Conservation (phyloP, 1,140 invertebrate species). For the Fopius arisanus region DNA sequence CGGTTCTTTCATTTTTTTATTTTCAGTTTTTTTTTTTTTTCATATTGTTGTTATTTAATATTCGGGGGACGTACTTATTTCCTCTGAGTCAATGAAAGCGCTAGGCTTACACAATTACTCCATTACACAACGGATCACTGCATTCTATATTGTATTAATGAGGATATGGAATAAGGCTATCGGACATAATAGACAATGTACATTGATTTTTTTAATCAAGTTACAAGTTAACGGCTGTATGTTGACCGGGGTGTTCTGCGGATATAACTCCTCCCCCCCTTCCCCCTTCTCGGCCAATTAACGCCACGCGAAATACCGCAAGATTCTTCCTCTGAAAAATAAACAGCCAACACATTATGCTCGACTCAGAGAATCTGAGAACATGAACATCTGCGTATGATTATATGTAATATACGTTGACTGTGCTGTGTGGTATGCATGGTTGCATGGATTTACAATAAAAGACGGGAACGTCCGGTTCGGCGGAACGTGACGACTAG, state of each 20-base stretch:
- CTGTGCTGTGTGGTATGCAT: not conserved
- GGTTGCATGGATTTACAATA: not conserved
- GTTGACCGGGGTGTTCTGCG: not conserved
- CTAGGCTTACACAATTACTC: not conserved
- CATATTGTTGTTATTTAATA: constrained; percentile 4
- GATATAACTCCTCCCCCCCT: not conserved
- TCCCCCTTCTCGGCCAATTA: constrained; percentile 38
- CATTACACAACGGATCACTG: too few species aligned
- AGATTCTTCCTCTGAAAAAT: constrained; percentile 22
- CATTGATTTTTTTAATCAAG: not conserved
- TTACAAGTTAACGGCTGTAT: not conserved
- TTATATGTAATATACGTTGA: not conserved
- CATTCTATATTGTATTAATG: too few species aligned
- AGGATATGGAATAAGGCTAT: too few species aligned
- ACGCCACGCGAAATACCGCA: constrained; percentile 45
- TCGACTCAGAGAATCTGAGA: too few species aligned
- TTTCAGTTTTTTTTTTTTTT: constrained; percentile 23
- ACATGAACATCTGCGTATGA: not conserved
- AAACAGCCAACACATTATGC: too few species aligned
- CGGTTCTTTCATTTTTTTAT: not conserved
- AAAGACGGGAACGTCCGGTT: not conserved
- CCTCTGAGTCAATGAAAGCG: not conserved
- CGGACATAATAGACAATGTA: too few species aligned
- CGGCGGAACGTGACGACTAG: not conserved
- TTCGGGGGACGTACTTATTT: not conserved